Evolutionary conservation across 2,888 invertebrate species (phyloP).

Genomic region (Heliconius ismenius): DNA sequence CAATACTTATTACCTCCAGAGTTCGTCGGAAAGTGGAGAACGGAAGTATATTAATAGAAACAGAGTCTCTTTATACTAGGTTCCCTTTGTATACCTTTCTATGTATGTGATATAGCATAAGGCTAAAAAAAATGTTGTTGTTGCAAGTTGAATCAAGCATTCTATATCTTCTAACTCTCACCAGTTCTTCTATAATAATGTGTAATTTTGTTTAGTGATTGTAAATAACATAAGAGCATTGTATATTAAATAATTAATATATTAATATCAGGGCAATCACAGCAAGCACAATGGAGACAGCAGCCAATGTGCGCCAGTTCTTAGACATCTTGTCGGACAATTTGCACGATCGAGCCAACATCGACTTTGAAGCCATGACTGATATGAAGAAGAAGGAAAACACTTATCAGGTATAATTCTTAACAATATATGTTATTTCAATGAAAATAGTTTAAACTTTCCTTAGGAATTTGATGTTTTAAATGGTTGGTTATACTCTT

Average conservation of each 20-base stretch:
- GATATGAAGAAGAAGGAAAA: conserved; percentile 84
- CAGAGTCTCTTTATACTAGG: too few species aligned
- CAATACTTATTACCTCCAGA: too few species aligned
- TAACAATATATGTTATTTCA: not conserved
- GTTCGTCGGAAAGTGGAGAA: too few species aligned
- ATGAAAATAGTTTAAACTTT: too few species aligned
- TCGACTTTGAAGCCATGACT: conserved; percentile 90
- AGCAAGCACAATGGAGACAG: conserved; percentile 92
- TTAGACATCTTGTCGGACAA: conserved; percentile 88
- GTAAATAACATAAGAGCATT: not conserved
- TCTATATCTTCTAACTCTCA: too few species aligned
- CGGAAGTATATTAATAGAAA: too few species aligned
- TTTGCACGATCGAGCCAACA: conserved; percentile 85
- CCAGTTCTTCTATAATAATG: not conserved
- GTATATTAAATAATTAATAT: not conserved
- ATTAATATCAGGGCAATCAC: conserved; percentile 86
- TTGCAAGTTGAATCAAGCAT: too few species aligned
- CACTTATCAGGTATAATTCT: conserved; percentile 53
- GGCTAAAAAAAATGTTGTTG: too few species aligned
- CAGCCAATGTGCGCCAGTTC: conserved; percentile 90
- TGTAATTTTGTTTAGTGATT: not conserved
- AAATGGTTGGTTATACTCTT: not conserved
- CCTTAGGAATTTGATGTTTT: not conserved
- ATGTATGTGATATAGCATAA: too few species aligned
- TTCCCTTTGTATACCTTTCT: too few species aligned